phyloP scores from a whole-genome alignment of 2,888 invertebrate genomes.

The Drosophila differens region DNA sequence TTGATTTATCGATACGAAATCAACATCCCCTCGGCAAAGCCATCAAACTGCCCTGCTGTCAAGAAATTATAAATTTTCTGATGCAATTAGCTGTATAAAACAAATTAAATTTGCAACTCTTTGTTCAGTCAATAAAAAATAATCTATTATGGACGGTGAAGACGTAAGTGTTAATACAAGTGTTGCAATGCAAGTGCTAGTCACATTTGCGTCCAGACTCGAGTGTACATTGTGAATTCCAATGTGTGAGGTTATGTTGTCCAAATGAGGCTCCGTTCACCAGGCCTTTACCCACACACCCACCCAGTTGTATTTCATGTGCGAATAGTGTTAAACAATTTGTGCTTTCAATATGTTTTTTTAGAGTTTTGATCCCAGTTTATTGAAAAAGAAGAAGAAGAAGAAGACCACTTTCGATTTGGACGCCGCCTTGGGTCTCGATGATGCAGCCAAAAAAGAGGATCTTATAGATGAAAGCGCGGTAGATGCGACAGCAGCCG shows the following conservation, averaged over 20 bases:
- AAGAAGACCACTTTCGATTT: constrained; percentile 96
- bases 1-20: constrained; percentile 27
- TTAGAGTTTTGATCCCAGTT: constrained; percentile 93
- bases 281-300: constrained; percentile 13
- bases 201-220: constrained; percentile 11
- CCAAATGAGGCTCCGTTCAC: constrained; percentile 29
- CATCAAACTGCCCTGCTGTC: constrained; percentile 55
- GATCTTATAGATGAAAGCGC: constrained; percentile 86
- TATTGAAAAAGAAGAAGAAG: constrained; percentile 97
- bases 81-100: constrained; percentile 56
- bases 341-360: constrained; percentile 12
- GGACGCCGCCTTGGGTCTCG: constrained; percentile 91
- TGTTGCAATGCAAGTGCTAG: background rate
- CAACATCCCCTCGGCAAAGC: constrained; percentile 31
- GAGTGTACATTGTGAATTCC: constrained; percentile 24
- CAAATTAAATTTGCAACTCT: constrained; percentile 21
- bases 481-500: constrained; percentile 84
- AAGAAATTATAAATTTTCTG: constrained; percentile 56
- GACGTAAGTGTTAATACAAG: constrained; percentile 56
- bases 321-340: background rate
- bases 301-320: background rate
- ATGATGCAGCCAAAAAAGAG: constrained; percentile 86
- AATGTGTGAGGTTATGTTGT: constrained; percentile 55
- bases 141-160: constrained; percentile 61
- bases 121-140: constrained; percentile 8